Evolutionary conservation across 2,797 vertebrate genomes (phyloP).

Genomic region (Manis crassicaudata): DNA sequence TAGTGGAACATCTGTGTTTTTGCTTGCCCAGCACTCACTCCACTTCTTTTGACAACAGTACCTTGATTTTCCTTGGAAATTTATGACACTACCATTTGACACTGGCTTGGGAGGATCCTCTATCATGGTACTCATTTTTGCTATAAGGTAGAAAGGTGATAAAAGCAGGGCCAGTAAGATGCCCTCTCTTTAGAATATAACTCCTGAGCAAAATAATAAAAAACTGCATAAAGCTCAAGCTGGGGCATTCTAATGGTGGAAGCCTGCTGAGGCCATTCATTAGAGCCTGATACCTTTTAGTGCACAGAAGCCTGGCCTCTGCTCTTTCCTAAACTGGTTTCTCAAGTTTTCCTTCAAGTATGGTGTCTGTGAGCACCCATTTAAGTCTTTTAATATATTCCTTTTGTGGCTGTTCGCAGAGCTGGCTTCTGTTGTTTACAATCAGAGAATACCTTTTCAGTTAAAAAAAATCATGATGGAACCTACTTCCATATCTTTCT

Average conservation of each 20-base stretch:
- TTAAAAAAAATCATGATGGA: background rate
- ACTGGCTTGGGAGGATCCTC: background rate
- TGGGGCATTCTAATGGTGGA: background rate
- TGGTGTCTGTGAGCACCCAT: background rate
- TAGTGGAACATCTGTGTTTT: background rate
- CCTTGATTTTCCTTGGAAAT: background rate
- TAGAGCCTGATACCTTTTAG: background rate
- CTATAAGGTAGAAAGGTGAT: background rate
- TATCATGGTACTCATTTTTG: background rate
- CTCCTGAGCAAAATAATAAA: background rate
- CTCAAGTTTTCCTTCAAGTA: background rate
- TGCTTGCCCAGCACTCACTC: background rate
- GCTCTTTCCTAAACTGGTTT: background rate
- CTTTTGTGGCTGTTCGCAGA: background rate
- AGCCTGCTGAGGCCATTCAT: background rate
- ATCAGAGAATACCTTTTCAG: background rate
- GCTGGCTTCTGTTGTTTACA: background rate
- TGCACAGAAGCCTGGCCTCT: background rate
- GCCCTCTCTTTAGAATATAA: background rate
- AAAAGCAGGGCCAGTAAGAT: background rate
- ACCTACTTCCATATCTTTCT: background rate
- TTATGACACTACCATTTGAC: background rate
- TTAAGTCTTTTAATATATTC: background rate
- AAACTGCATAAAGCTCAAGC: background rate
- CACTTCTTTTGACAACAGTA: background rate